These are phyloP conservation scores for Accipiter cooperii DNA, from an alignment of 2,113 vertebrate species.

Conservation along the genomic window DNA sequence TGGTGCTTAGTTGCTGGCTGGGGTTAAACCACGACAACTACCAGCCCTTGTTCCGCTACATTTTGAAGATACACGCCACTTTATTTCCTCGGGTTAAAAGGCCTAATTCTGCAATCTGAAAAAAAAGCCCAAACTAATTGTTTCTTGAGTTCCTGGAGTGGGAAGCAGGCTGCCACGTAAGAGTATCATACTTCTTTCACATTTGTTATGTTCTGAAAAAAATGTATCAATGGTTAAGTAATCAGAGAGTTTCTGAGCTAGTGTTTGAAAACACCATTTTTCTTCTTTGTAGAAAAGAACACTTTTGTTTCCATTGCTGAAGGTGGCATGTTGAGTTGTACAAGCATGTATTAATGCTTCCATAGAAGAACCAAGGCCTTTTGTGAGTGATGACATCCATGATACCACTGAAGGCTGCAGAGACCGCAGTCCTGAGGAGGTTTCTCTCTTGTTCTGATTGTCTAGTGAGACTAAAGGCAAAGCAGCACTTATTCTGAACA, in stretches of 20 bases:
- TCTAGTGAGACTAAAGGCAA: background rate
- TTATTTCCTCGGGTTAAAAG: background rate
- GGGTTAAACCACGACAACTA: background rate
- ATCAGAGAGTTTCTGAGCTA: background rate
- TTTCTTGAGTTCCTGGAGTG: background rate
- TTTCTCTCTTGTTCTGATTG: background rate
- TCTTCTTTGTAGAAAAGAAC: background rate
- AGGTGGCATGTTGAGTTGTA: background rate
- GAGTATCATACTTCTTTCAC: background rate
- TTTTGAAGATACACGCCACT: background rate
- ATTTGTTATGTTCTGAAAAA: background rate
- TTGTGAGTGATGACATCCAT: background rate
- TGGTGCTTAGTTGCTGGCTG: no score
- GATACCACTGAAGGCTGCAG: background rate
- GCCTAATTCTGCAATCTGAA: background rate
- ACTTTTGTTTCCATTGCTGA: background rate
- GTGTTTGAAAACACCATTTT: background rate
- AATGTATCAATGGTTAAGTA: background rate
- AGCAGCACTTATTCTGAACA: background rate
- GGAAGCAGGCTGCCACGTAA: rapidly evolving
- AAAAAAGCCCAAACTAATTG: background rate
- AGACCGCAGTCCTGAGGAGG: background rate
- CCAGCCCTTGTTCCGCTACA: background rate
- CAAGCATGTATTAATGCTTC: background rate
- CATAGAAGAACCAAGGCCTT: background rate